phyloP scores from a whole-genome alignment of 53 echinoderm and acorn worm species.

The Glandiceps talaboti region DNA sequence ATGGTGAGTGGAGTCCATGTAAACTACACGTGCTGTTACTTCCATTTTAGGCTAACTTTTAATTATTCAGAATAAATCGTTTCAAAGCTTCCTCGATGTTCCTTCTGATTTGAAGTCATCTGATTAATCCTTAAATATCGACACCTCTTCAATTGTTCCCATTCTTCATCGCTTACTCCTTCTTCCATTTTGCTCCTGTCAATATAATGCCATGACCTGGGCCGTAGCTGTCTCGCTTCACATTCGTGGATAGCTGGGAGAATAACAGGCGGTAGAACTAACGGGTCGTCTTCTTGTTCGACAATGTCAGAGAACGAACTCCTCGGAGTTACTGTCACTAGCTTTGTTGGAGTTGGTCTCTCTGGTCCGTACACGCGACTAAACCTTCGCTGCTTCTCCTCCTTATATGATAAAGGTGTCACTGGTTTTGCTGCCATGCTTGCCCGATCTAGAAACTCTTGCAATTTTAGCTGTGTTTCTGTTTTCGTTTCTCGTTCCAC shows the following conservation, averaged over 20 bases:
- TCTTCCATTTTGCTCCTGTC: not conserved
- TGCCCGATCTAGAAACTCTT: not conserved
- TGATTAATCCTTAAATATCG: constrained; percentile 42
- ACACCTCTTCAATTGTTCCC: constrained; percentile 70
- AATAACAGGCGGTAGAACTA: constrained; percentile 32
- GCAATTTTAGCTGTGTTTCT: not conserved
- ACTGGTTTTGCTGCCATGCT: not conserved
- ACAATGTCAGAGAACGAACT: not conserved
- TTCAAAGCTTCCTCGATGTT: constrained; percentile 13
- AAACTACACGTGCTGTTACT: too few relatives aligned
- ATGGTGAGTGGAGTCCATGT: too few relatives aligned
- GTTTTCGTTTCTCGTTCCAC: not conserved
- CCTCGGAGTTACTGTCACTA: not conserved
- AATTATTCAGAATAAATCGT: too few relatives aligned
- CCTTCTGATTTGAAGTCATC: too few relatives aligned
- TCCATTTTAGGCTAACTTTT: too few relatives aligned
- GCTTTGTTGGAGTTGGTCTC: not conserved
- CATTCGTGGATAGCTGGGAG: constrained; percentile 27
- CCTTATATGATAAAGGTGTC: not conserved
- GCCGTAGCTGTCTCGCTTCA: not conserved
- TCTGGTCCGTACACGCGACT: not conserved
- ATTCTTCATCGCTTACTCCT: constrained; percentile 45
- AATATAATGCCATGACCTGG: not conserved
- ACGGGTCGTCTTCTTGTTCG: constrained; percentile 13
- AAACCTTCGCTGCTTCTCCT: not conserved